Conservation (phyloP, 1,140 invertebrate genomes). For the Aricia agestis region DNA sequence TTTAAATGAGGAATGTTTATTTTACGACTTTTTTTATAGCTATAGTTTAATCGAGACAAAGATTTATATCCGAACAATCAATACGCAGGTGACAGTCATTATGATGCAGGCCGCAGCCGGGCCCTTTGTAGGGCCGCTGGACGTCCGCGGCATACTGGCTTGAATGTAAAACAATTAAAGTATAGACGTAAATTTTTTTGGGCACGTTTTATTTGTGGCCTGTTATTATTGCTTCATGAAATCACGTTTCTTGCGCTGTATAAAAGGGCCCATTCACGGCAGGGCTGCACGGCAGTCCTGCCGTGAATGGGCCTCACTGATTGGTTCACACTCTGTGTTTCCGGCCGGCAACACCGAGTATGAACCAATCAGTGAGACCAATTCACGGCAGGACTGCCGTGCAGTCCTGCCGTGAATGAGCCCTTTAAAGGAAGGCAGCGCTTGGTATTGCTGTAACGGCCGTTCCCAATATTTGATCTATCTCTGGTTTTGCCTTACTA, state of each 20-base stretch:
- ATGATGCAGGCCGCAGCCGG: not conserved
- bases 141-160: not conserved
- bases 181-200: not conserved
- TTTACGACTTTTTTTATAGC: not conserved
- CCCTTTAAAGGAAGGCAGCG: too few relatives aligned
- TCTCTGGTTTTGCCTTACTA: too few relatives aligned
- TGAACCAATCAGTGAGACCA: too few relatives aligned
- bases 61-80: not conserved
- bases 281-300: too few relatives aligned
- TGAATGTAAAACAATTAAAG: slow-evolving; percentile 5
- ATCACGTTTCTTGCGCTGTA: not conserved
- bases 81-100: not conserved
- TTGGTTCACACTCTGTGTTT: too few relatives aligned
- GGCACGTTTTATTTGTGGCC: not conserved
- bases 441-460: too few relatives aligned
- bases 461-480: too few relatives aligned
- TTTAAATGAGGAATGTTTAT: not conserved
- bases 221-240: not conserved
- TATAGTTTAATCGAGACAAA: not conserved
- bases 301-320: too few relatives aligned
- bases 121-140: slow-evolving; percentile 12
- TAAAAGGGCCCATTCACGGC: too few relatives aligned
- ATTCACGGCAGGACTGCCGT: too few relatives aligned
- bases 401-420: too few relatives aligned
- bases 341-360: too few relatives aligned